Base-by-base conservation (phyloP, 1,140 invertebrate species). In the Globodera rostochiensis region DNA sequence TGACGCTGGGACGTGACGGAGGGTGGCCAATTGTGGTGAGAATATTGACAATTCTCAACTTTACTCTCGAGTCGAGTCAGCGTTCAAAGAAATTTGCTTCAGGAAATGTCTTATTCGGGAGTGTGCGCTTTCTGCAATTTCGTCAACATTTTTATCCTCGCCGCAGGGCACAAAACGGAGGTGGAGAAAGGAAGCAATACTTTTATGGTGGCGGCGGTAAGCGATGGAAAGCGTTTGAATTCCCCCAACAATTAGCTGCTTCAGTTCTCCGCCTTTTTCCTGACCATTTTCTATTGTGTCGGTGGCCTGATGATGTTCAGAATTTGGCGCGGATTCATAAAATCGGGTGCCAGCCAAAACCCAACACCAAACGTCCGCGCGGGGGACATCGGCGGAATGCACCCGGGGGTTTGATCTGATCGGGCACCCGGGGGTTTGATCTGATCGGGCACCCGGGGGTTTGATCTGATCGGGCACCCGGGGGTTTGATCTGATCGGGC, bases 241-340 rank as follows among this genome's bases (percentile, higher is more conserved):
- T 66, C 13, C 66, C 71, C 6, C 45, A 77, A 69, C 36, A 50
- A 70, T 5, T 5, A 19, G 36, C 66, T 49, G 21, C 11, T 81
- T 46, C 47, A 83, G 82, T 79, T 83, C 21, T 50, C 36, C 19
- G 50, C 82, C n/a, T 66, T 83, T 67, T 46, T 84, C 45, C n/a
- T 84, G 70, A n/a, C 70, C 21, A 69, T 84, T 67, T 86, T 84
- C 36, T 83, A 87, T 57, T 79, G 21, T 6, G 46, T 86, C 47
- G 80, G 85, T 5, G 84, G 84, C 19, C 60, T 85, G 45, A 85
- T 85, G 84, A 87, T 85, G 85, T 87, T 84, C 86, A 49, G 85
- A 19, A 85, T 85, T 47, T 86, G 84, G 84, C 82, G 82, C 45
- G 84, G 84, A 9, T 85, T 85, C 47, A 85, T 85, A 4, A 73